A percentile compares a stretch with the other conserved stretches of the same genome.
phyloP scores from a whole-genome alignment of 2,888 invertebrate genomes.

The Halocaridina rubra region DNA sequence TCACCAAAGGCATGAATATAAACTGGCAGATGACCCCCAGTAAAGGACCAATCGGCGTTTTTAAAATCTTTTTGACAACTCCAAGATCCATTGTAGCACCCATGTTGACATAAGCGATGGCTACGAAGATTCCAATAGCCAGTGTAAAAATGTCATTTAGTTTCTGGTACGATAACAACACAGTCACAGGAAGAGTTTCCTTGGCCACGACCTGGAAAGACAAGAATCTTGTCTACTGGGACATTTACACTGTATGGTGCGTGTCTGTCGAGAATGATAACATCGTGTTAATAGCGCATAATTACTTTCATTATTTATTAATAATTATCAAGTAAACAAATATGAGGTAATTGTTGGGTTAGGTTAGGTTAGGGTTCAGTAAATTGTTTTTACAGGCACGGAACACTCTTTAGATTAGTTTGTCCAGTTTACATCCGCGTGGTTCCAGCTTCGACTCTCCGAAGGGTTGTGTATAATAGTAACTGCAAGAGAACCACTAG shows the following conservation, averaged over 20 bases:
- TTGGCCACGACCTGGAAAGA: conserved; percentile 14
- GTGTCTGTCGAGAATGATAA: neutral
- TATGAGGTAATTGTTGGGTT: neutral
- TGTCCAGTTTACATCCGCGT: too few species aligned
- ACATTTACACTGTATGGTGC: neutral
- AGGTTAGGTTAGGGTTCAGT: too few species aligned
- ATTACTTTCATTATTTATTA: neutral
- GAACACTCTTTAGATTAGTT: too few species aligned
- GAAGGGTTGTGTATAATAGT: too few species aligned
- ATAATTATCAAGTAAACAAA: neutral
- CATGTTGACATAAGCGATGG: conserved; percentile 88
- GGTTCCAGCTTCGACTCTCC: too few species aligned
- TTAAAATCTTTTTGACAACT: conserved; percentile 76
- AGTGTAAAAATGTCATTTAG: conserved; percentile 75
- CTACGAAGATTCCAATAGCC: conserved; percentile 81
- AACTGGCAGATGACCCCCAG: conserved; percentile 86
- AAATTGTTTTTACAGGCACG: too few species aligned
- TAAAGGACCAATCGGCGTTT: conserved; percentile 80
- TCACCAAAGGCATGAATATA: conserved; percentile 86
- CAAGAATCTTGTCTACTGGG: neutral
- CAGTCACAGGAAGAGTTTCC: conserved; percentile 23
- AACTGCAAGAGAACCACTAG: too few species aligned
- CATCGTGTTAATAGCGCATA: neutral
- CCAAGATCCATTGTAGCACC: conserved; percentile 87
- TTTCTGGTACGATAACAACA: conserved; percentile 52